These are phyloP conservation scores for Lordiphosa fenestrarum DNA, from an alignment of 2,888 invertebrate genomes.

Conservation along the genomic window DNA sequence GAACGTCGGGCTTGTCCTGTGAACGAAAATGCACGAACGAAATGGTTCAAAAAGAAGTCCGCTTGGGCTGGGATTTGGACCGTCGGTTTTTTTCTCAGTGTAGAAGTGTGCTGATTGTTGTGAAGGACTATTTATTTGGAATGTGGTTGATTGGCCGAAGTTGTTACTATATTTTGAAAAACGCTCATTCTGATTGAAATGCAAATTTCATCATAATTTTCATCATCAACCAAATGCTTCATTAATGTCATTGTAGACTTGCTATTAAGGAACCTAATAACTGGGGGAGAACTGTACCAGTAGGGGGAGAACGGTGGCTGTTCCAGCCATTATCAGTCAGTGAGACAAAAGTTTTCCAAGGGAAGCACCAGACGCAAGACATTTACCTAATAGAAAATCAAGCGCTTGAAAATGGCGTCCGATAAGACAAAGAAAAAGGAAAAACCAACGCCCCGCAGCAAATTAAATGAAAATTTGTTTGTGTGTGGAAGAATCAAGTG, in stretches of 20 bases:
- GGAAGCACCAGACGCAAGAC: conserved; percentile 6
- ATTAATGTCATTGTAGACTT: conserved; percentile 14
- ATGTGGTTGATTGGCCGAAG: no score
- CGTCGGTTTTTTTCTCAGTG: no score
- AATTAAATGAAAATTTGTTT: conserved; percentile 69
- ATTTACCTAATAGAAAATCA: conserved; percentile 66
- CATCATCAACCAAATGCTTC: conserved; percentile 7
- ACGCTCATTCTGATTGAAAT: conserved; percentile 5
- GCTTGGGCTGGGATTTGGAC: no score
- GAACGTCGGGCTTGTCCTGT: no score
- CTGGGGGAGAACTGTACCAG: not conserved
- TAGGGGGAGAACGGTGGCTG: not conserved
- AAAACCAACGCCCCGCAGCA: conserved; percentile 52
- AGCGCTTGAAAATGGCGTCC: conserved; percentile 63
- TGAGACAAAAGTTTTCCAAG: conserved; percentile 25
- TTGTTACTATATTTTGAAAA: not conserved
- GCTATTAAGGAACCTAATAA: conserved; percentile 4
- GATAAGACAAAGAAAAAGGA: conserved; percentile 43
- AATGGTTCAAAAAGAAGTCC: no score
- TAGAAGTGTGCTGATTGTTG: no score
- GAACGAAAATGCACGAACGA: no score
- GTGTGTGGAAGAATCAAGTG: conserved; percentile 75
- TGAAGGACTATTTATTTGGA: no score
- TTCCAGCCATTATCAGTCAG: conserved; percentile 22
- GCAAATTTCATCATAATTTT: conserved; percentile 25